Conservation (phyloP, 2,797 vertebrate genomes). For the Picus viridis region DNA sequence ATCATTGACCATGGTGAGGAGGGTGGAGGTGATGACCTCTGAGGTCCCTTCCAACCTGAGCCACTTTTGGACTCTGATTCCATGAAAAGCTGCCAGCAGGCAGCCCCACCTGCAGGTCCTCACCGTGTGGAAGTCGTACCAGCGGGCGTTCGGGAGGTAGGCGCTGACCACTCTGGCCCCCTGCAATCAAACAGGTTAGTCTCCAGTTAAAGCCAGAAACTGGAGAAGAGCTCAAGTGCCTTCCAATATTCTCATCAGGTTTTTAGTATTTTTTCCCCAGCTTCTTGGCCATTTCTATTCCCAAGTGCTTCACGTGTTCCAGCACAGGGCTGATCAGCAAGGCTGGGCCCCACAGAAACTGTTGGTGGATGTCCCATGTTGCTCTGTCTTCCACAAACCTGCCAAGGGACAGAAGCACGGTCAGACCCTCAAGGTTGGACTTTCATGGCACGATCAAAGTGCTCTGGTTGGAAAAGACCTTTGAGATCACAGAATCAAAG, state of each 20-base stretch:
- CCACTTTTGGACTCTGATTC: no score
- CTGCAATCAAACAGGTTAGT: constrained; percentile 66
- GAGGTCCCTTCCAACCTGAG: no score
- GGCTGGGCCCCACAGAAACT: constrained; percentile 91
- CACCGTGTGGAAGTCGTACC: constrained; percentile 89
- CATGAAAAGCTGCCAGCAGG: no score
- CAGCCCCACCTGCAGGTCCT: neutral
- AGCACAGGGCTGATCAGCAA: constrained; percentile 83
- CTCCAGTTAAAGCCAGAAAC: neutral
- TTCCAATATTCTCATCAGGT: no score
- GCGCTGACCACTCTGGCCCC: constrained; percentile 67
- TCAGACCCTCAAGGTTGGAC: no score
- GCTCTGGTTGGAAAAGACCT: no score
- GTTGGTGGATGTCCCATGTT: constrained; percentile 85
- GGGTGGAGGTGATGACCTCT: no score
- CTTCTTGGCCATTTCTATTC: no score
- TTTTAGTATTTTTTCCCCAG: no score
- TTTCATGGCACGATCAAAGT: no score
- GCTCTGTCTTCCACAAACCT: constrained; percentile 84
- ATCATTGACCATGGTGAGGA: no score
- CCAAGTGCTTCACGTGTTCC: constrained; percentile 36
- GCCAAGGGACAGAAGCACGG: neutral
- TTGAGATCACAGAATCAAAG: no score
- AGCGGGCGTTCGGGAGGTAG: constrained; percentile 84
- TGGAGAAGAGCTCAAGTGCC: neutral